phyloP scores from a whole-genome alignment of 2,797 vertebrate species.

The Acomys russatus region DNA sequence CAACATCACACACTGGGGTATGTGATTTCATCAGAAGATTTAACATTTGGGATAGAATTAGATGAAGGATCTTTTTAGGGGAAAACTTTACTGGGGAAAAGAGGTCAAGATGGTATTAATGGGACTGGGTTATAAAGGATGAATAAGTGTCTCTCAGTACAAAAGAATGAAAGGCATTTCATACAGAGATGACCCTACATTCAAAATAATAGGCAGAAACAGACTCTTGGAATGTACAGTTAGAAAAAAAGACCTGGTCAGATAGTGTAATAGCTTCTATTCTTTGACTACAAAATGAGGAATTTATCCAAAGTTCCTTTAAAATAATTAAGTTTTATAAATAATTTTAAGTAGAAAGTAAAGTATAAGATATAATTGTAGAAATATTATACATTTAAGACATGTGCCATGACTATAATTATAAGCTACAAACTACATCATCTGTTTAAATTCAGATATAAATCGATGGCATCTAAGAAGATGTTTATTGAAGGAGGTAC shows the following conservation, averaged over 20 bases:
- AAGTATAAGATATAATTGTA: background rate
- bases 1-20: background rate
- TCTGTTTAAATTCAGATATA: background rate
- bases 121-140: background rate
- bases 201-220: background rate
- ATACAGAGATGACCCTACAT: background rate
- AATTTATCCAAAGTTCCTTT: background rate
- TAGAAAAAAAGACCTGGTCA: background rate
- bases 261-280: background rate
- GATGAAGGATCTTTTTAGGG: background rate
- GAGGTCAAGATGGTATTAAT: background rate
- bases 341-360: background rate
- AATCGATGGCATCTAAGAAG: background rate
- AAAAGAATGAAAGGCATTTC: background rate
- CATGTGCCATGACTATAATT: rapidly evolving
- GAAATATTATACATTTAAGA: background rate
- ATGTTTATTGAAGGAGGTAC: background rate
- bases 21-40: background rate
- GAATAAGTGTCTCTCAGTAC: background rate
- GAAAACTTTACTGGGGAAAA: background rate
- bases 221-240: background rate
- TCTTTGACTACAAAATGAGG: background rate
- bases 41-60: background rate
- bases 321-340: background rate
- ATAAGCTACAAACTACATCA: background rate